A percentile compares a stretch with the other conserved stretches of the same genome.
phyloP scores from a whole-genome alignment of 2,797 vertebrate genomes.

The Dryobates pubescens region DNA sequence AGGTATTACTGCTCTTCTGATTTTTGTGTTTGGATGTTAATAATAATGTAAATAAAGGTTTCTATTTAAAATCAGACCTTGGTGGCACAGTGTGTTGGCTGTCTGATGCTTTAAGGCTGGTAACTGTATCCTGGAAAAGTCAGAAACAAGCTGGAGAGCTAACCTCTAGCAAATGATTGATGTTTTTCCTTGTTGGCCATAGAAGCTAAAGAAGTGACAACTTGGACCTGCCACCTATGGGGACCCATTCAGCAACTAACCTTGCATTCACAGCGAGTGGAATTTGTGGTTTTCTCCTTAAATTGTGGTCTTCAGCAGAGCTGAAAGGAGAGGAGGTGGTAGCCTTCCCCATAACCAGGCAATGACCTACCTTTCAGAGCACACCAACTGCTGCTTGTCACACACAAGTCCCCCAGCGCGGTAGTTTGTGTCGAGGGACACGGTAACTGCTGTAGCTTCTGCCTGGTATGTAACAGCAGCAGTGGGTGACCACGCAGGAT shows the following conservation, averaged over 20 bases:
- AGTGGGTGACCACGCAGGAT: neutral
- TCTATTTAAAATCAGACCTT: constrained; percentile 86
- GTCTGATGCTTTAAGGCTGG: neutral
- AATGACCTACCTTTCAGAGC: neutral
- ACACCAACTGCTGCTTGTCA: neutral
- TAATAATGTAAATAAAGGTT: constrained; percentile 97
- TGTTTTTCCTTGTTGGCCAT: neutral
- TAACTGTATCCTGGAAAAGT: neutral
- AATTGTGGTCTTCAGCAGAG: neutral
- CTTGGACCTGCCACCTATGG: fast-evolving
- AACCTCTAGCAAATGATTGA: neutral
- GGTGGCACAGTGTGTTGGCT: neutral
- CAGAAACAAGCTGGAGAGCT: neutral
- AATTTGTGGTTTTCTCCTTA: neutral
- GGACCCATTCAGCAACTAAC: neutral
- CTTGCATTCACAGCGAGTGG: fast-evolving
- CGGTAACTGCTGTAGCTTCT: too few species aligned
- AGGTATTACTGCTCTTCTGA: constrained; percentile 85
- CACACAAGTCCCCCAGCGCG: neutral
- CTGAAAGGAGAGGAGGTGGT: neutral
- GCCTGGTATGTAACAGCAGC: fast-evolving
- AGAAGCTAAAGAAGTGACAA: neutral
- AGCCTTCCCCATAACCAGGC: neutral
- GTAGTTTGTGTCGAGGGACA: neutral
- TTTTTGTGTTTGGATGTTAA: constrained; percentile 88